Evolutionary conservation across 2,797 vertebrate genomes (phyloP).

Genomic region (Coluber constrictor): DNA sequence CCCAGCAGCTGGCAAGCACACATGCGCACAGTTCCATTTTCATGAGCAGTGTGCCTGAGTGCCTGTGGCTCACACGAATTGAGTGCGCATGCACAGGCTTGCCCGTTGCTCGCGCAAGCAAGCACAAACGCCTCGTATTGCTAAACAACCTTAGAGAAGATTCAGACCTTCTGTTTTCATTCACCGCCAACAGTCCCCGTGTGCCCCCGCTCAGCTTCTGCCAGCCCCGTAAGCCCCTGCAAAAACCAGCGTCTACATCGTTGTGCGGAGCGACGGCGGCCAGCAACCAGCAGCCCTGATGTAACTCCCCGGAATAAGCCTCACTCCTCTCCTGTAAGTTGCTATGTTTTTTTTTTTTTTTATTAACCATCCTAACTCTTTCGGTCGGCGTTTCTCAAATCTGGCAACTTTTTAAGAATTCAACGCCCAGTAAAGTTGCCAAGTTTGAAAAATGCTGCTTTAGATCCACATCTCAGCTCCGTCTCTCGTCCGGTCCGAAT

Average conservation of each 20-base stretch:
- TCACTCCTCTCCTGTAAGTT: slow-evolving; percentile 82
- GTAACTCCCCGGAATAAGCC: slow-evolving; percentile 77
- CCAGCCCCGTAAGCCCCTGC: slow-evolving; percentile 87
- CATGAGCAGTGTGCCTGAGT: too few species aligned
- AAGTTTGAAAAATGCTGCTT: not conserved
- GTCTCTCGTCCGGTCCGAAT: too few species aligned
- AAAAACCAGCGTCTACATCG: slow-evolving; percentile 80
- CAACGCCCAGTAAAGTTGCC: too few species aligned
- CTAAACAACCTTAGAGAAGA: not conserved
- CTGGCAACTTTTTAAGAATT: not conserved
- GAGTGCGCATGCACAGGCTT: too few species aligned
- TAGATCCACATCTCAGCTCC: not conserved
- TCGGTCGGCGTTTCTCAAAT: too few species aligned
- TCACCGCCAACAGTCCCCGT: slow-evolving; percentile 74
- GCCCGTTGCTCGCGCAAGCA: fast-evolving
- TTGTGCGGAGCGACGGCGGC: slow-evolving; percentile 86
- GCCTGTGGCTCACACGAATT: too few species aligned
- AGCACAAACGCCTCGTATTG: not conserved
- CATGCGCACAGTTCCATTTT: too few species aligned
- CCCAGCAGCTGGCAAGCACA: too few species aligned
- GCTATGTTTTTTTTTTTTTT: not conserved
- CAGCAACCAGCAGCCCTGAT: slow-evolving; percentile 81
- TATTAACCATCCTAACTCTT: fast-evolving
- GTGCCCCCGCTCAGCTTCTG: slow-evolving; percentile 91
- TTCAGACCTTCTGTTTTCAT: not conserved